A percentile compares a stretch with the other conserved stretches of the same genome.
phyloP scores from a whole-genome alignment of 2,888 invertebrate species.

The Erebia ligea region DNA sequence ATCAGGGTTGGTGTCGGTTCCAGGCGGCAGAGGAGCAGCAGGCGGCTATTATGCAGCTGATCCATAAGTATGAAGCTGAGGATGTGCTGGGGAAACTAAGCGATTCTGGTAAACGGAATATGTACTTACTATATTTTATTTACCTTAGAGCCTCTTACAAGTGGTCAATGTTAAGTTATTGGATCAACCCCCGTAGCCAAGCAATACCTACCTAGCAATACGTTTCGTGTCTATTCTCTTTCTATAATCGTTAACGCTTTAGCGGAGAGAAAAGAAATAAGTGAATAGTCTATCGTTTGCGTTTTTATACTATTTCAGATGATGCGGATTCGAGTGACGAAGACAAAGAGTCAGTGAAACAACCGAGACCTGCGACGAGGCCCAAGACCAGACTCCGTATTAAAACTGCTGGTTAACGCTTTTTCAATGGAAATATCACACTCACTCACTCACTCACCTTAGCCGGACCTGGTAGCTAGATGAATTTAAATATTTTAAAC shows the following conservation, averaged over 20 bases:
- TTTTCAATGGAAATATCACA: neutral
- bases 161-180: too few species aligned
- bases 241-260: too few species aligned
- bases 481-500: too few species aligned
- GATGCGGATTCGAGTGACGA: conserved; percentile 69
- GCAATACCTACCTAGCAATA: too few species aligned
- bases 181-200: too few species aligned
- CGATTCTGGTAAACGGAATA: conserved; percentile 60
- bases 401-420: conserved; percentile 78
- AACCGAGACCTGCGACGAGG: conserved; percentile 67
- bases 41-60: conserved; percentile 81
- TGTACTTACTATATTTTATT: neutral
- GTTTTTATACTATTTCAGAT: conserved; percentile 55
- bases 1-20: neutral
- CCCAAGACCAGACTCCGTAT: conserved; percentile 81
- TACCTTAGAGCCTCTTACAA: neutral
- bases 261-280: too few species aligned
- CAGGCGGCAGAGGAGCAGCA: conserved; percentile 89
- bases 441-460: too few species aligned
- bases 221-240: too few species aligned
- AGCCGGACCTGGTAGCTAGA: too few species aligned
- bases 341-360: conserved; percentile 60
- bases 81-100: conserved; percentile 79
- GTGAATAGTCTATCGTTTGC: too few species aligned
- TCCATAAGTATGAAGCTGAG: conserved; percentile 81